phyloP scores from a whole-genome alignment of 2,888 invertebrate genomes.

The Hypselothyrea guttata region DNA sequence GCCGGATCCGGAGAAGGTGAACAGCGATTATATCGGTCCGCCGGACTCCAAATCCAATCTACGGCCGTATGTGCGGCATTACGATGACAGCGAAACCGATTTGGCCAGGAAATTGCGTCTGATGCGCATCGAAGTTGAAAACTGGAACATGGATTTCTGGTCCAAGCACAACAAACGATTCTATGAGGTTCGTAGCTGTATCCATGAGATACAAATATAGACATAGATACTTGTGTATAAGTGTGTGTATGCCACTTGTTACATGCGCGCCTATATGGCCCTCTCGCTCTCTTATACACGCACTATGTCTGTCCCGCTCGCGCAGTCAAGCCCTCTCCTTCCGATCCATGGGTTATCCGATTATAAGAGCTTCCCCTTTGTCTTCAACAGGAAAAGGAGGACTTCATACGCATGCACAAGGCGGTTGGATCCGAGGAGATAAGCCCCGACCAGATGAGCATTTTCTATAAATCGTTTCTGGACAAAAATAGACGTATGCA shows the following conservation, averaged over 20 bases:
- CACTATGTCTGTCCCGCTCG: constrained; percentile 1
- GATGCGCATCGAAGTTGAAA: constrained; percentile 87
- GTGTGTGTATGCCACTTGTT: too few species aligned
- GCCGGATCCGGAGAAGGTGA: constrained; percentile 73
- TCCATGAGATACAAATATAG: neutral
- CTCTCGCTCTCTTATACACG: neutral
- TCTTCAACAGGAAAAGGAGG: constrained; percentile 84
- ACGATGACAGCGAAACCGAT: constrained; percentile 86
- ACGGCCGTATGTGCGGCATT: constrained; percentile 87
- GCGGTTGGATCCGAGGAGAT: constrained; percentile 83
- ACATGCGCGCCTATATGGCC: too few species aligned
- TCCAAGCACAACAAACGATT: constrained; percentile 89
- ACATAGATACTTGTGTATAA: too few species aligned
- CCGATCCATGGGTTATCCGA: constrained; percentile 11
- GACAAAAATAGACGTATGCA: constrained; percentile 91
- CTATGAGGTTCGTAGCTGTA: constrained; percentile 84
- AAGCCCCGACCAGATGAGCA: constrained; percentile 92
- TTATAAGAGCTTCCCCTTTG: neutral
- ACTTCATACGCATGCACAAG: constrained; percentile 84
- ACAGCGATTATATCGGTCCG: constrained; percentile 83
- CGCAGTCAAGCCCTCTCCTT: constrained; percentile 2
- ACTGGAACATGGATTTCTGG: constrained; percentile 95
- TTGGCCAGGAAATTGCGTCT: constrained; percentile 86
- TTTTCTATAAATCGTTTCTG: constrained; percentile 92
- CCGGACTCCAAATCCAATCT: constrained; percentile 92